Evolutionary conservation across 92 coral and sea anemone genomes (phyloP), one percentile per base, ranked within the genome.

Genomic region (Paragorgia papillata): DNA sequence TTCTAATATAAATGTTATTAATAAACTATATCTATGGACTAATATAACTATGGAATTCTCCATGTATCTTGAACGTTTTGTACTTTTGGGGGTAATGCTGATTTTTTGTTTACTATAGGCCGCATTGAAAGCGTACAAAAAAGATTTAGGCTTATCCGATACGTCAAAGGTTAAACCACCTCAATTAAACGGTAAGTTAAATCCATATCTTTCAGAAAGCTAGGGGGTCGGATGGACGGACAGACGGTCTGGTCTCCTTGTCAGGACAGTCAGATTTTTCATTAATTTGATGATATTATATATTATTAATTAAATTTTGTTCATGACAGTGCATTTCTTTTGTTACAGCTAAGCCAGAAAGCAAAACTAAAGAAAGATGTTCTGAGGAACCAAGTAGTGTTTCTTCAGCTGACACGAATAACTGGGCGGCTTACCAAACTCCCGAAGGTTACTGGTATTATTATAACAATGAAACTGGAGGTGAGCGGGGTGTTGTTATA

Each of bases 401-500:
- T 10, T 84, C 88, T 56, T 81, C 78, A n/a, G 89, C 88, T 58
- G 54, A 34, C n/a, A n/a, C n/a, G n/a, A 92, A 90, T 69, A 75
- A 75, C 15, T 93, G 97, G 97, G 56, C 85, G 18, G 84, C 87
- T 17, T 87, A 83, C 46, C 88, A 88, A 69, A 83, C 97, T 29
- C 83, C 91, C 19, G 88, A 93, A 58, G 97, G 97, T 1, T 87
- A 90, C 79, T 93, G 83, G 79, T 93, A 93, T 84, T 93, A 93
- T 74, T 93, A 85, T 85, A 93, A 93, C 61, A 24, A 86, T 15
- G 59, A 81, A 8, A 85, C 93, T 22, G 84, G 83, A 59, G 91
- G 97, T 90, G 70, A 64, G 69, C 27, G 6, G 9, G 1, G 15
- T 57, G 33, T 19, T 21, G 18, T 35, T 9, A 20, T 7, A 22